Percentiles rank a stretch among this genome's conserved stretches.
These are phyloP conservation scores for Thermophis baileyi DNA, from an alignment of 2,113 vertebrate species.

Conservation along the genomic window DNA sequence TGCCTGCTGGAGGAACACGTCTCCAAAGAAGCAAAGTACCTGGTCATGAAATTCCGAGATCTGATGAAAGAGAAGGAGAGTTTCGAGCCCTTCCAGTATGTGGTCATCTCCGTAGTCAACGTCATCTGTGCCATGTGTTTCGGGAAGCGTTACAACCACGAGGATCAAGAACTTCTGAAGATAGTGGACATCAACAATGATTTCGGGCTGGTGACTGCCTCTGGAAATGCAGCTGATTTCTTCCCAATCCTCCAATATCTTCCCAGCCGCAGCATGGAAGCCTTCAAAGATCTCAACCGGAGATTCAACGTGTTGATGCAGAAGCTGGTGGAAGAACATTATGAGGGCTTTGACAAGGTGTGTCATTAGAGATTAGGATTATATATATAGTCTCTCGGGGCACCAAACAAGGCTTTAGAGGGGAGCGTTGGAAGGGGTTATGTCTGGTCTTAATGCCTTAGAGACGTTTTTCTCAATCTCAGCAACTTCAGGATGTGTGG, in stretches of 20 bases:
- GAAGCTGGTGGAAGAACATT: conserved; percentile 78
- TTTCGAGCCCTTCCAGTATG: conserved; percentile 78
- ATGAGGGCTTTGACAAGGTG: conserved; percentile 79
- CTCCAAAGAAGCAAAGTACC: conserved; percentile 71
- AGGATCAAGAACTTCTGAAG: conserved; percentile 76
- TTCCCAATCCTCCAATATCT: conserved; percentile 81
- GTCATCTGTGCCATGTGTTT: conserved; percentile 89
- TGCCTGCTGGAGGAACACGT: conserved; percentile 83
- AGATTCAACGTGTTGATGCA: conserved; percentile 67
- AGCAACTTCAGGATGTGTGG: too few relatives aligned
- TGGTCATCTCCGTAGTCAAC: conserved; percentile 84
- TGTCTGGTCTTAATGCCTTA: too few relatives aligned
- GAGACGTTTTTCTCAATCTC: too few relatives aligned
- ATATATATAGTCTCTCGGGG: too few relatives aligned
- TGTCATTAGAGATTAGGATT: neutral
- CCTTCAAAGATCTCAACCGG: conserved; percentile 70
- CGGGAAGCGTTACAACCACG: conserved; percentile 78
- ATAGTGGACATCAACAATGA: conserved; percentile 76
- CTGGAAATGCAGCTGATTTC: conserved; percentile 81
- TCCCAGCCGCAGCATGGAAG: conserved; percentile 71
- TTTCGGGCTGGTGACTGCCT: conserved; percentile 71
- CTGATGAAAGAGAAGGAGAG: conserved; percentile 67
- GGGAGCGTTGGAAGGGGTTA: too few relatives aligned
- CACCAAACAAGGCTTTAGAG: too few relatives aligned
- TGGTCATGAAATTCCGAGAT: conserved; percentile 66